phyloP scores from a whole-genome alignment of 2,113 vertebrate genomes.

The Ciconia boyciana region DNA sequence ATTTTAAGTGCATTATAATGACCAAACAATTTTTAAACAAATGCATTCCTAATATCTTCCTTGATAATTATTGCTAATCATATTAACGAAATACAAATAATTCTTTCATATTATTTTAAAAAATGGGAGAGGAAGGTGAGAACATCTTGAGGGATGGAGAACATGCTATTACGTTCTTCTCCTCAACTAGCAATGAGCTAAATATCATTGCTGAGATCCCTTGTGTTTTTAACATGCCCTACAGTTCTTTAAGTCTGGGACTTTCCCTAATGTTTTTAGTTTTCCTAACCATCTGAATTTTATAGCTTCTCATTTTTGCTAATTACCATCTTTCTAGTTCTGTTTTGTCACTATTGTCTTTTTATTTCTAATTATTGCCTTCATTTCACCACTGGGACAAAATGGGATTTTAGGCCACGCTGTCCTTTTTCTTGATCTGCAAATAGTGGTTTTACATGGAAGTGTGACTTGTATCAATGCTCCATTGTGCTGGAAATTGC shows the following conservation, averaged over 20 bases:
- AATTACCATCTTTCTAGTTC: background rate
- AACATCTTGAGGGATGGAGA: background rate
- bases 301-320: background rate
- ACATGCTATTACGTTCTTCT: background rate
- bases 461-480: background rate
- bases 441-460: background rate
- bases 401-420: background rate
- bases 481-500: background rate
- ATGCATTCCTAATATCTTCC: background rate
- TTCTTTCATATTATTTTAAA: background rate
- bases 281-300: background rate
- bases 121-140: background rate
- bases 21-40: background rate
- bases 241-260: background rate
- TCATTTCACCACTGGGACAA: background rate
- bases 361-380: constrained; percentile 16
- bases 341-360: background rate
- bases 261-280: background rate
- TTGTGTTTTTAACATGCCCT: rapidly evolving
- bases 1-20: background rate
- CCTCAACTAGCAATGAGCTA: background rate
- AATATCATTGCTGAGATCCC: background rate
- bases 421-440: background rate
- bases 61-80: background rate
- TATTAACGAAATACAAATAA: background rate